Evolutionary conservation across 2,797 vertebrate genomes (phyloP).

Genomic region (Bradypodion ventrale): DNA sequence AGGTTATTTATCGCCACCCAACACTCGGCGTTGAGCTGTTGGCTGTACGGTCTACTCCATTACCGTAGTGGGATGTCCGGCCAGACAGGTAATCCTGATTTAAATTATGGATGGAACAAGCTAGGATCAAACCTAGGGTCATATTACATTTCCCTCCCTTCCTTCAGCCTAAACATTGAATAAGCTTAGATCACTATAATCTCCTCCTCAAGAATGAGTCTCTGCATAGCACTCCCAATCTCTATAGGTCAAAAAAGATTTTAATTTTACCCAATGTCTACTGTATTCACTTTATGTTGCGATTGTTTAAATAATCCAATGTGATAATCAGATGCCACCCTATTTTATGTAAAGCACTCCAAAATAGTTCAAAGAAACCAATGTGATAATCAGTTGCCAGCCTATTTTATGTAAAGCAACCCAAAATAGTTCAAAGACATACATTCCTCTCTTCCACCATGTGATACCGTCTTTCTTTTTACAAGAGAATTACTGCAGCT

Average conservation of each 20-base stretch:
- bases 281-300: neutral
- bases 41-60: too few species aligned
- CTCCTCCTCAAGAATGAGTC: neutral
- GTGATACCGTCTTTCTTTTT: neutral
- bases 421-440: neutral
- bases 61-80: too few species aligned
- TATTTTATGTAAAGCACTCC: neutral
- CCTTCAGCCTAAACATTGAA: too few species aligned
- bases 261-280: neutral
- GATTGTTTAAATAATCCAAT: neutral
- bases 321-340: neutral
- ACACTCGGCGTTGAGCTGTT: too few species aligned
- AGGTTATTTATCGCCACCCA: too few species aligned
- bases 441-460: neutral
- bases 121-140: too few species aligned
- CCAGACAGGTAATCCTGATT: too few species aligned
- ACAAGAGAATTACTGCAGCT: constrained; percentile 11
- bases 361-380: neutral
- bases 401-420: neutral
- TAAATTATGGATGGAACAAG: too few species aligned
- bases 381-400: neutral
- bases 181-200: neutral
- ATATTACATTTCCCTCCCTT: neutral
- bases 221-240: neutral
- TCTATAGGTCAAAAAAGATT: neutral